phyloP scores from a whole-genome alignment of 1,140 invertebrate species.

The Medauroidea extradentata region DNA sequence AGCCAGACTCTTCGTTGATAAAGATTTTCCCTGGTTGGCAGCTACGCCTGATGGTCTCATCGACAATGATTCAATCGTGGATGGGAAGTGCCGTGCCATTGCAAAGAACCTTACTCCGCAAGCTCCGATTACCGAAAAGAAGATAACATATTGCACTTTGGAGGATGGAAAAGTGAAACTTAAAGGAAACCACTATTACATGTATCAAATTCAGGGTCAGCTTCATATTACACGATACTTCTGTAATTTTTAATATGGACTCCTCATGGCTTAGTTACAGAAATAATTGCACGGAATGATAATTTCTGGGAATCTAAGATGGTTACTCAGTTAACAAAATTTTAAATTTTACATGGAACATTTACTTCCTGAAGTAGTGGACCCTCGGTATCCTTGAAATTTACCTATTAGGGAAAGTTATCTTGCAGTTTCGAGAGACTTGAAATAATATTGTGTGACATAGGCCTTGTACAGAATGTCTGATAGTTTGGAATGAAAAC shows the following conservation, averaged over 20 bases:
- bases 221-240: background rate
- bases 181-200: background rate
- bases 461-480: too few species aligned
- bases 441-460: too few species aligned
- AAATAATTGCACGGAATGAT: constrained; percentile 4
- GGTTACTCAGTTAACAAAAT: background rate
- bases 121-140: background rate
- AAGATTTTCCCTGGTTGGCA: background rate
- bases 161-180: background rate
- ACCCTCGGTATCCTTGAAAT: background rate
- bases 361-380: background rate
- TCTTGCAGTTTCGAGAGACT: too few species aligned
- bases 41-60: too few species aligned
- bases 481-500: too few species aligned
- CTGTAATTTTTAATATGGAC: background rate
- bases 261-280: background rate
- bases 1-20: background rate
- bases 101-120: too few species aligned
- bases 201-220: constrained; percentile 4
- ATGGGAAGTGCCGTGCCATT: too few species aligned
- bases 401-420: too few species aligned
- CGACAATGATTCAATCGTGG: too few species aligned
- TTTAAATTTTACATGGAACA: background rate
- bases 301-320: constrained; percentile 1
- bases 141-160: background rate